Evolutionary conservation across 2,113 vertebrate species (phyloP).

Genomic region (Empidonax traillii): DNA sequence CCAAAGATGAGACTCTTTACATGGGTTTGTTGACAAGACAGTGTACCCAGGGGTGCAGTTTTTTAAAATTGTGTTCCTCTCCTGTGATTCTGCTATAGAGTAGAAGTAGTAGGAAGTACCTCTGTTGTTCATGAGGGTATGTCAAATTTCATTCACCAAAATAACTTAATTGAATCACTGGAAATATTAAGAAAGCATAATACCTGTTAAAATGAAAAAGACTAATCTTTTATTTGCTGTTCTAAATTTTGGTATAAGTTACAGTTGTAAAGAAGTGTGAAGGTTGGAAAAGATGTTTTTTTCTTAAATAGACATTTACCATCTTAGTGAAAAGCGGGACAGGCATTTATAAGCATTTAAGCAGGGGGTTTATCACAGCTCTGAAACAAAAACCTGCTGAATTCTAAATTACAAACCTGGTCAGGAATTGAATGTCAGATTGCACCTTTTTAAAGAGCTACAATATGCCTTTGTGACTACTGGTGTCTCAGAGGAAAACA

Average conservation of each 20-base stretch:
- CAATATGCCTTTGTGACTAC: not conserved
- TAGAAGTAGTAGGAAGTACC: not conserved
- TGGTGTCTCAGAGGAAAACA: not conserved
- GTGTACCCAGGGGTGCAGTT: not conserved
- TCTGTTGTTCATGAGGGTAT: not conserved
- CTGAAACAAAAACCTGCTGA: not conserved
- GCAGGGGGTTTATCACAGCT: not conserved
- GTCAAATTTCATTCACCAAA: not conserved
- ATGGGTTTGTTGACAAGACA: rapidly evolving
- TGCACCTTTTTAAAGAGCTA: not conserved
- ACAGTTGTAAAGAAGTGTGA: not conserved
- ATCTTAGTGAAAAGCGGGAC: not conserved
- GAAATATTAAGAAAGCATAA: not conserved
- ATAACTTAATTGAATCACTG: not conserved
- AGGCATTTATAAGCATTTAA: not conserved
- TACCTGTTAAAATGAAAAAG: not conserved
- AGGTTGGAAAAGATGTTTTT: not conserved
- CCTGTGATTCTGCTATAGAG: not conserved
- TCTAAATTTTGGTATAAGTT: not conserved
- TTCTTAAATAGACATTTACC: not conserved
- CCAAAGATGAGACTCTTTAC: not conserved
- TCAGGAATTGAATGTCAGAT: not conserved
- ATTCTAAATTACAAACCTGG: not conserved
- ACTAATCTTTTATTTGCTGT: not conserved
- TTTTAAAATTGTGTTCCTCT: not conserved